Percentiles rank a stretch among this genome's conserved stretches.
phyloP scores from a whole-genome alignment of 2,797 vertebrate species.

The Lagodon rhomboides region DNA sequence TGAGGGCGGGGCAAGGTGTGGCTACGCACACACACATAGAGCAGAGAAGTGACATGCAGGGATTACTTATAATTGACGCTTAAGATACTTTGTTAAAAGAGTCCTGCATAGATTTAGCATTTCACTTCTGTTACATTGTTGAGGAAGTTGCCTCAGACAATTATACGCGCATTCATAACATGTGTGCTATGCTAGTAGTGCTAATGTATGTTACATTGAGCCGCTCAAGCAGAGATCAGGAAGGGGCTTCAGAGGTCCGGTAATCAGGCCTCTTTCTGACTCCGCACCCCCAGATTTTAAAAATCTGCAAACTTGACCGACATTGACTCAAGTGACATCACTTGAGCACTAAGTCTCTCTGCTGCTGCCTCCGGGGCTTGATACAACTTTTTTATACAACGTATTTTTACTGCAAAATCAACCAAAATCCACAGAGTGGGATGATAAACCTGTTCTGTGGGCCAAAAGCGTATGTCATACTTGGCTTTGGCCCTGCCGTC shows the following conservation, averaged over 20 bases:
- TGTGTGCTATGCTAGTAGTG: background rate
- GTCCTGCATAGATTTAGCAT: background rate
- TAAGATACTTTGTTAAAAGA: background rate
- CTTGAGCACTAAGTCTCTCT: background rate
- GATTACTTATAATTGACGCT: background rate
- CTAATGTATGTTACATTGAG: no score
- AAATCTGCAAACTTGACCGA: no score
- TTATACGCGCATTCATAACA: no score
- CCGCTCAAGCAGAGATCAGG: background rate
- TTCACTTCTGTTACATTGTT: background rate
- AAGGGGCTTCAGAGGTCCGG: background rate
- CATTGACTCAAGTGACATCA: background rate
- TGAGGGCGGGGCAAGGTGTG: no score
- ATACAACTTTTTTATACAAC: background rate
- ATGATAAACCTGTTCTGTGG: background rate
- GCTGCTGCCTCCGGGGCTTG: background rate
- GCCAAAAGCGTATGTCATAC: background rate
- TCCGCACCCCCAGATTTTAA: background rate
- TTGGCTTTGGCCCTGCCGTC: constrained; percentile 3
- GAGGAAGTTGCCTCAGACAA: background rate
- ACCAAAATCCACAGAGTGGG: background rate
- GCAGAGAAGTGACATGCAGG: background rate
- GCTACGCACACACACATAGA: no score
- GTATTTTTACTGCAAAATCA: background rate
- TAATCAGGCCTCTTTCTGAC: background rate